Conservation (phyloP, 1,140 invertebrate genomes). For the Lycorma delicatula region DNA sequence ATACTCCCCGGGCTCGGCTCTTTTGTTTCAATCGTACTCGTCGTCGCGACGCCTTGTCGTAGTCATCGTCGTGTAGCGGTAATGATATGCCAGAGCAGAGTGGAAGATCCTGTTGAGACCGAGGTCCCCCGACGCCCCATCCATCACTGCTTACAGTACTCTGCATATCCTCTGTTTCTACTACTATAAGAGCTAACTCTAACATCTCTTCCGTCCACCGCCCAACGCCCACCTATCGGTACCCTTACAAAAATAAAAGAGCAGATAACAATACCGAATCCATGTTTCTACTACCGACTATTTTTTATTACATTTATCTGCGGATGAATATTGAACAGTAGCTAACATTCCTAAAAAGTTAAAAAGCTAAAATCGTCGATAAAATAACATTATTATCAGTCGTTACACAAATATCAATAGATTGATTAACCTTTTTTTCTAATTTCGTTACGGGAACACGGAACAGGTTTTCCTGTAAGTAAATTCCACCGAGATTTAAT, state of each 20-base stretch:
- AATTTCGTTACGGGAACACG: too few species aligned
- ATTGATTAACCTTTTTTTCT: too few species aligned
- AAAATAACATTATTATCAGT: too few species aligned
- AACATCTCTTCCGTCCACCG: neutral
- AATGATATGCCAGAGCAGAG: slow-evolving; percentile 12
- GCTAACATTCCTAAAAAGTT: too few species aligned
- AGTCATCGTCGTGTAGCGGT: neutral
- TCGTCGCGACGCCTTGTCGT: neutral
- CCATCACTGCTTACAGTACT: slow-evolving; percentile 5
- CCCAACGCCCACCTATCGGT: neutral
- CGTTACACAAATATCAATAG: too few species aligned
- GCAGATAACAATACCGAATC: neutral
- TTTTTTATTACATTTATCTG: too few species aligned
- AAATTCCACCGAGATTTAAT: too few species aligned
- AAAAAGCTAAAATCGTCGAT: too few species aligned
- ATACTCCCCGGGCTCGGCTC: neutral
- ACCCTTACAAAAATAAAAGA: neutral
- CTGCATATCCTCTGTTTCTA: neutral
- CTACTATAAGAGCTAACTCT: too few species aligned
- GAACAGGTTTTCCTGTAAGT: too few species aligned
- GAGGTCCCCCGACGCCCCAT: slow-evolving; percentile 5
- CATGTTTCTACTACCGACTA: too few species aligned
- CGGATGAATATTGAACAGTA: too few species aligned
- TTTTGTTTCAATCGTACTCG: slow-evolving; percentile 15
- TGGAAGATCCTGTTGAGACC: slow-evolving; percentile 15